Evolutionary conservation across 2,888 invertebrate species (phyloP).

Genomic region (Elgonia sp.): DNA sequence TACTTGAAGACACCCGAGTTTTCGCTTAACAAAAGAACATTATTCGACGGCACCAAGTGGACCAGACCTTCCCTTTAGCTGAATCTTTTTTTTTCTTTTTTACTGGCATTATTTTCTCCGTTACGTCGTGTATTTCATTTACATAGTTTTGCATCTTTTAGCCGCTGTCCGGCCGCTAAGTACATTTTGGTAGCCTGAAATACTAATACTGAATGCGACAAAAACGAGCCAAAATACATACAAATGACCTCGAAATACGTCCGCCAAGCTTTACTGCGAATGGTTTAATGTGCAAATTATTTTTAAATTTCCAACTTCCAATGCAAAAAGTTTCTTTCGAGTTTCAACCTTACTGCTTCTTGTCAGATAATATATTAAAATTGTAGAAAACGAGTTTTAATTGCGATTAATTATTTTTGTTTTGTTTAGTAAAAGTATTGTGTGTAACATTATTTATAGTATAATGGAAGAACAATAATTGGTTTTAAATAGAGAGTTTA

Average conservation of each 20-base stretch:
- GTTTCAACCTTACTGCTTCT: too few relatives aligned
- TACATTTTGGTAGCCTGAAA: slow-evolving; percentile 60
- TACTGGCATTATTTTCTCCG: slow-evolving; percentile 43
- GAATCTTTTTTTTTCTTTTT: slow-evolving; percentile 34
- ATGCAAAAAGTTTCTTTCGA: neutral
- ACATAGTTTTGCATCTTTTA: slow-evolving; percentile 71
- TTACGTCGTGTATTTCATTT: slow-evolving; percentile 60
- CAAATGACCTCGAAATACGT: slow-evolving; percentile 49
- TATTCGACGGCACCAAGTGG: slow-evolving; percentile 37
- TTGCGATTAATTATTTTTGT: too few relatives aligned
- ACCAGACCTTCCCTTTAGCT: neutral
- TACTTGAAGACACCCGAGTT: slow-evolving; percentile 36
- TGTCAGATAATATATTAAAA: too few relatives aligned
- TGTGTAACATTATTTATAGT: too few relatives aligned
- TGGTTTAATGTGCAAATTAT: slow-evolving; percentile 58
- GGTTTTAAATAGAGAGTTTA: too few relatives aligned
- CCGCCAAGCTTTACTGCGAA: slow-evolving; percentile 25
- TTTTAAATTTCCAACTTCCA: slow-evolving; percentile 53
- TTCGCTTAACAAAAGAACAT: slow-evolving; percentile 22
- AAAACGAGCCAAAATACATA: slow-evolving; percentile 51
- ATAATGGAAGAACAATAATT: too few relatives aligned
- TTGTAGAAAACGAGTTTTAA: too few relatives aligned
- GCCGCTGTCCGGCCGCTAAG: slow-evolving; percentile 63
- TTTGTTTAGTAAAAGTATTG: too few relatives aligned
- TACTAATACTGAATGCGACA: slow-evolving; percentile 62